Base-by-base conservation (phyloP, 2,888 invertebrate genomes). In the Podotricha telesiphe region DNA sequence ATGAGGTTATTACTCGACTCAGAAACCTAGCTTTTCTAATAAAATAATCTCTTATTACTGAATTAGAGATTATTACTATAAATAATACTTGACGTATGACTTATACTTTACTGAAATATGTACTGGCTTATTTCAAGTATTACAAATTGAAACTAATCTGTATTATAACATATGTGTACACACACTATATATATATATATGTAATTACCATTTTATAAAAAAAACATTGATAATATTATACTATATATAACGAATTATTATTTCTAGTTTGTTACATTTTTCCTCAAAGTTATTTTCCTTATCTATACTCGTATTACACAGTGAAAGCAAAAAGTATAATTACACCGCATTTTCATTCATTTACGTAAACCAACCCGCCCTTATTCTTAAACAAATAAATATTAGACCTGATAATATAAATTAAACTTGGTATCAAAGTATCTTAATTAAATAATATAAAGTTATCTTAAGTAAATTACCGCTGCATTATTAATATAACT, bases 311-410 rank as follows among this genome's bases (percentile, higher is more conserved):
- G 17, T 55, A 34, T 55, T 55, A 55, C 11, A 1, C 34, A 13
- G 55, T 19, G 17, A 17, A 55, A 34, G 53, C 53, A 53, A 55
- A 55, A 55, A 55, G 34, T 55, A 37, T 37, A 55, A 55, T 34
- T 55, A 55, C 53, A 10, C 5, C 34, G 15, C 17, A n/a, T 17
- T 17, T n/a, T n/a, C n/a, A n/a, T n/a, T n/a, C n/a, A n/a, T n/a
- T 37, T 17, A 55, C 17, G 55, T 37, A 37, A 55, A 37, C 34
- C 34, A 37, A 55, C 34, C 34, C 34, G 17, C 34, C 34, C 34
- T 55, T 34, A 11, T 55, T 55, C 34, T 37, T 55, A 55, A 17
- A 6, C 17, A 55, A 55, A 55, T 37, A 37, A 55, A 13, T 37
- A 55, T 34, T 11, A 6, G 55, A 17, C 13, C 17, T 10, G 17